These are phyloP conservation scores for Acridotheres tristis DNA, from an alignment of 2,797 vertebrate genomes.

Conservation along the genomic window DNA sequence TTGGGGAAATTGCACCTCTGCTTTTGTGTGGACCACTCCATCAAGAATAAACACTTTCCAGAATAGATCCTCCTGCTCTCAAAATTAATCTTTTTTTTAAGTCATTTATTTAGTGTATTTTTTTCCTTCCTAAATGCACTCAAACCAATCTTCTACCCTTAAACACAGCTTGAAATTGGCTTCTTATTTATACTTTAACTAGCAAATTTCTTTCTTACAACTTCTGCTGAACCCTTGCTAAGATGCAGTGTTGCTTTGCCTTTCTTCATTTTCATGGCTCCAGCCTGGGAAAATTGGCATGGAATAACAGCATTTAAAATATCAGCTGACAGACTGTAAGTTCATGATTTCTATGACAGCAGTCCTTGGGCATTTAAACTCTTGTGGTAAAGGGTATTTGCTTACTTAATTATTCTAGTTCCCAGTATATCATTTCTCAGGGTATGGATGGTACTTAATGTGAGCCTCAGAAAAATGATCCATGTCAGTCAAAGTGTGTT, in stretches of 20 bases:
- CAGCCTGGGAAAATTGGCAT: background rate
- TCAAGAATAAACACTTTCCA: background rate
- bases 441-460: background rate
- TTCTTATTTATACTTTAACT: background rate
- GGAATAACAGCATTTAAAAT: conserved; percentile 5
- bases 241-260: background rate
- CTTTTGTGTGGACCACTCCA: background rate
- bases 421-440: background rate
- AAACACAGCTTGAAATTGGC: background rate
- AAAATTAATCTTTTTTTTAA: background rate
- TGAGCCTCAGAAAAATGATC: background rate
- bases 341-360: background rate
- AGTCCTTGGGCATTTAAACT: background rate
- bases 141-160: background rate
- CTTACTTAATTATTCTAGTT: conserved; percentile 3
- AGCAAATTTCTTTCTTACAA: background rate
- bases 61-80: background rate
- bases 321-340: background rate
- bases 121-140: background rate
- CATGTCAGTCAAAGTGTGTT: background rate
- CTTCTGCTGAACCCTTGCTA: background rate
- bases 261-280: background rate
- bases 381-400: background rate
- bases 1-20: background rate
- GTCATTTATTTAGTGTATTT: background rate